Conservation (phyloP, 2,113 vertebrate species). For the Cyprinus carpio region DNA sequence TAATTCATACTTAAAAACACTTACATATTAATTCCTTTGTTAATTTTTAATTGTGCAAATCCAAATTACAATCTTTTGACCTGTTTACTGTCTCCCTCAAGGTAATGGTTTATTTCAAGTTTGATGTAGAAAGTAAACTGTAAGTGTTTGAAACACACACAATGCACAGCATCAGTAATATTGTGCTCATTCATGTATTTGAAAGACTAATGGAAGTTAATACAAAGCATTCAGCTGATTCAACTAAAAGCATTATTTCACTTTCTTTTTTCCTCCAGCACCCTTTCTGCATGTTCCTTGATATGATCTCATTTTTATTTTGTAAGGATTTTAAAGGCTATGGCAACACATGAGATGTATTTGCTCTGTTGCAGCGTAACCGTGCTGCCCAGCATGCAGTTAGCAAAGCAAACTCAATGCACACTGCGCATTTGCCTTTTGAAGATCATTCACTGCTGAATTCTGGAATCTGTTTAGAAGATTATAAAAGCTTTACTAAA, state of each 20-base stretch:
- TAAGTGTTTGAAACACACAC: background rate
- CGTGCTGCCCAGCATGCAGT: slow-evolving; percentile 16
- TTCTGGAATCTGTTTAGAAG: slow-evolving; percentile 29
- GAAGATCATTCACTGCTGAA: slow-evolving; percentile 32
- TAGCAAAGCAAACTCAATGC: slow-evolving; percentile 17
- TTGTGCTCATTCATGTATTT: background rate
- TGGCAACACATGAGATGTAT: slow-evolving; percentile 1
- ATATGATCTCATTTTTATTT: background rate
- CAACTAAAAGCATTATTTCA: slow-evolving; percentile 9
- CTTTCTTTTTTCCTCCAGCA: background rate
- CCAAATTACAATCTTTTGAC: background rate
- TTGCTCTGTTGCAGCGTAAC: background rate
- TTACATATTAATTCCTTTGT: too few relatives aligned
- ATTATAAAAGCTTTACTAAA: slow-evolving; percentile 40
- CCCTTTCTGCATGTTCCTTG: slow-evolving; percentile 1
- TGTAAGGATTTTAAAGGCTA: background rate
- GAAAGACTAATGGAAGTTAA: background rate
- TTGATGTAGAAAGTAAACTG: background rate
- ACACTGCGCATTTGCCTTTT: slow-evolving; percentile 23
- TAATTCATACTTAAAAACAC: too few relatives aligned
- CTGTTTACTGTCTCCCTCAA: background rate
- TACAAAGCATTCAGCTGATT: slow-evolving; percentile 5
- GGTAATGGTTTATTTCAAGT: background rate
- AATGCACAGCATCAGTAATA: background rate
- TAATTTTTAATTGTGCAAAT: too few relatives aligned